Conservation (phyloP, 2,888 invertebrate species). For the Agrypnus murinus region DNA sequence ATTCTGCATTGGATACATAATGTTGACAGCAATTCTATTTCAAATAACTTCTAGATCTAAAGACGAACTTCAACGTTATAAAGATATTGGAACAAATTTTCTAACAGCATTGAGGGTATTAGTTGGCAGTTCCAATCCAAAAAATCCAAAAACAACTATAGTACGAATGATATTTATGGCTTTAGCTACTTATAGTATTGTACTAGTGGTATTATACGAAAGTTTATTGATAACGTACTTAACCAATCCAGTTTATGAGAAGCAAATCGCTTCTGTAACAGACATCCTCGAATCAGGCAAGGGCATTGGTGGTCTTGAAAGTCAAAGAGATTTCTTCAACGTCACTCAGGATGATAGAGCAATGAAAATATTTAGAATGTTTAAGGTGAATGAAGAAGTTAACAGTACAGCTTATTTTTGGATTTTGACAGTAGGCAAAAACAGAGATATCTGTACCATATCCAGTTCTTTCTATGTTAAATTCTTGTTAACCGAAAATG, state of each 20-base stretch:
- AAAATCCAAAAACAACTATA: conserved; percentile 72
- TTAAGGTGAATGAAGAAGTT: conserved; percentile 48
- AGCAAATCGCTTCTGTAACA: conserved; percentile 74
- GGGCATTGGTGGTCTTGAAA: conserved; percentile 71
- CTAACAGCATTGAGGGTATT: conserved; percentile 64
- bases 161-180: conserved; percentile 75
- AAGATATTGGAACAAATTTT: conserved; percentile 49
- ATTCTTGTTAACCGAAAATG: conserved; percentile 51
- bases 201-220: conserved; percentile 75
- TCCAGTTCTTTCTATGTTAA: conserved; percentile 57
- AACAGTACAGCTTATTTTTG: conserved; percentile 55
- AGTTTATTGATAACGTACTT: conserved; percentile 76
- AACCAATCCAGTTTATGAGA: conserved; percentile 73
- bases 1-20: conserved; percentile 68
- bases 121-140: conserved; percentile 72
- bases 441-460: conserved; percentile 59
- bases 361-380: conserved; percentile 53
- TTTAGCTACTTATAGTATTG: conserved; percentile 73
- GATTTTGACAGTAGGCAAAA: conserved; percentile 51
- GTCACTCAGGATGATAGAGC: conserved; percentile 43
- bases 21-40: conserved; percentile 50
- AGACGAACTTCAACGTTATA: conserved; percentile 35
- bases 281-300: conserved; percentile 73
- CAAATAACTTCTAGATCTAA: conserved; percentile 39
- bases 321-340: conserved; percentile 69